Conservation (phyloP, 2,113 vertebrate genomes). For the Passer montanus region DNA sequence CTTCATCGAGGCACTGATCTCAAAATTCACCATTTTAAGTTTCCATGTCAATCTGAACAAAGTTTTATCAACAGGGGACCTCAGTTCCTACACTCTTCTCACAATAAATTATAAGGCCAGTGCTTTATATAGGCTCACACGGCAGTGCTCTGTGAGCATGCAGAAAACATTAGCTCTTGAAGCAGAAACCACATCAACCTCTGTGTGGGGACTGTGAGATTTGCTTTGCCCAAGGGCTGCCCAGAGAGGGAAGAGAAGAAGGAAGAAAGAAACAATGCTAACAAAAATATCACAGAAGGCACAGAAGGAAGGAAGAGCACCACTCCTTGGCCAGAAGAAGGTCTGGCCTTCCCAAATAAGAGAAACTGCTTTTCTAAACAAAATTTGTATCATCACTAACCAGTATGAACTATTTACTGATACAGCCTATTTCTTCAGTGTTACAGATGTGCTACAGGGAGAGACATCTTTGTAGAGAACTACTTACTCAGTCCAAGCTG, state of each 20-base stretch:
- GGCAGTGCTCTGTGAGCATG: background rate
- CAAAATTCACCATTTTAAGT: background rate
- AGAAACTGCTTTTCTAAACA: background rate
- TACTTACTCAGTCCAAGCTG: conserved; percentile 88
- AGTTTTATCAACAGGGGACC: background rate
- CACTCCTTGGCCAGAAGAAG: background rate
- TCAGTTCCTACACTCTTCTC: background rate
- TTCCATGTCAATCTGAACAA: background rate
- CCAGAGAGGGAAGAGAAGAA: background rate
- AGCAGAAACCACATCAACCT: background rate
- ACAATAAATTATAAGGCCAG: background rate
- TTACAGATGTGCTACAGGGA: background rate
- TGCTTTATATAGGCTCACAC: background rate
- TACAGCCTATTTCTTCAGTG: background rate
- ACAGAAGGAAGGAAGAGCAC: background rate
- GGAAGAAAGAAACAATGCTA: background rate
- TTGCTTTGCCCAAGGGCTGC: background rate
- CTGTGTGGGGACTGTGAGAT: background rate
- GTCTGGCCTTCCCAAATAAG: background rate
- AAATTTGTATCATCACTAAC: background rate
- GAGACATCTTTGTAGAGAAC: background rate
- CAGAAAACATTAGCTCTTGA: background rate
- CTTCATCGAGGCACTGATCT: background rate
- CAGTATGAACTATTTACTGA: background rate
- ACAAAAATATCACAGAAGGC: background rate